Conservation (phyloP, 2,888 invertebrate species). For the Platypus cylindrus region DNA sequence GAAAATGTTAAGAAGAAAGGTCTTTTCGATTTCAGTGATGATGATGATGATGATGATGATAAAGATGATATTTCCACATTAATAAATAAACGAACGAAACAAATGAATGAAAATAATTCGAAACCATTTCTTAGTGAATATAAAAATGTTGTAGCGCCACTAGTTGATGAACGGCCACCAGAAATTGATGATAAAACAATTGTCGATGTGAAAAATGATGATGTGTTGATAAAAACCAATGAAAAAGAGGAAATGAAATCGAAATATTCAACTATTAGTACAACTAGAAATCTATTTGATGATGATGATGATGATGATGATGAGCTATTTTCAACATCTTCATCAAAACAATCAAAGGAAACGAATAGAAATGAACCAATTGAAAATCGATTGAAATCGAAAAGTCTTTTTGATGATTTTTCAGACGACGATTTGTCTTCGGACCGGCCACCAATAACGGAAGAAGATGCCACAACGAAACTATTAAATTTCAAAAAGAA, state of each 20-base stretch:
- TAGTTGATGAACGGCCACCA: neutral
- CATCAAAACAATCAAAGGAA: no score
- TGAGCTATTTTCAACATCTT: no score
- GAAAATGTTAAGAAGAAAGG: constrained; percentile 15
- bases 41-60: constrained; percentile 14
- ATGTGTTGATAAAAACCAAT: no score
- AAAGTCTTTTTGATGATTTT: constrained; percentile 6
- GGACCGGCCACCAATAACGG: no score
- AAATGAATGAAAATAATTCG: neutral
- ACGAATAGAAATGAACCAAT: constrained; percentile 16
- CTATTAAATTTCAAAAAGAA: no score
- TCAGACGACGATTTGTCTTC: no score
- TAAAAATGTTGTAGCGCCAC: no score
- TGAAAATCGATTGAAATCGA: constrained; percentile 3
- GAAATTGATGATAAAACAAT: neutral
- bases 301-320: constrained; percentile 23
- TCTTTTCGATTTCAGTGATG: constrained; percentile 26
- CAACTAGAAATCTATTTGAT: constrained; percentile 16
- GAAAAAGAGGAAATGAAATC: no score
- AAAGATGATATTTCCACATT: neutral
- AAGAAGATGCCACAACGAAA: no score
- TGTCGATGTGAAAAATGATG: no score
- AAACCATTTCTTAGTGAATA: no score
- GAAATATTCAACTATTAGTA: neutral
- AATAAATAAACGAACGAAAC: no score